Percentiles rank a stretch among this genome's conserved stretches.
phyloP scores from a whole-genome alignment of 1,140 invertebrate genomes.

The Palaemon carinicauda region DNA sequence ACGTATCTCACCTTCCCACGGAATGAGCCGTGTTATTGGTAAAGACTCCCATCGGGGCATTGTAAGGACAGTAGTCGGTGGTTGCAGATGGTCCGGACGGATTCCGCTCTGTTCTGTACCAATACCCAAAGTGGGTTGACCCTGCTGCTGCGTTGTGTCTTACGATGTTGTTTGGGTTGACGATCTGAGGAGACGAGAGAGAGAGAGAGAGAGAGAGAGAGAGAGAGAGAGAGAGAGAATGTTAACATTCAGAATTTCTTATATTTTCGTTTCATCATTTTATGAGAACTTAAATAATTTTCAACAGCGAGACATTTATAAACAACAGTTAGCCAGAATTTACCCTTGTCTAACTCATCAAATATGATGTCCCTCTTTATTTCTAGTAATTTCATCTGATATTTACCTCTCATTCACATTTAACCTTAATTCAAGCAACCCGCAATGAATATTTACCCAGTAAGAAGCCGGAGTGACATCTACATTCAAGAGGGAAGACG shows the following conservation, averaged over 20 bases:
- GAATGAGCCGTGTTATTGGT: slow-evolving; percentile 51
- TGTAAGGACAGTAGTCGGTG: slow-evolving; percentile 39
- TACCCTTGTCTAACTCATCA: too few species aligned
- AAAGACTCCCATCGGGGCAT: slow-evolving; percentile 48
- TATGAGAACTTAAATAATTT: too few species aligned
- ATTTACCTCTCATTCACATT: too few species aligned
- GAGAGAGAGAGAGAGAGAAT: too few species aligned
- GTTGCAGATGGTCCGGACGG: slow-evolving; percentile 46
- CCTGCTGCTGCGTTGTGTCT: slow-evolving; percentile 54
- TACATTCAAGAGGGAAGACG: slow-evolving; percentile 48
- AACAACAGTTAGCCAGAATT: too few species aligned
- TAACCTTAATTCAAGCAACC: too few species aligned
- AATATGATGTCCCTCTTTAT: too few species aligned
- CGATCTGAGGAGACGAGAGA: neutral
- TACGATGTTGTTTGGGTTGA: slow-evolving; percentile 36
- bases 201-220: too few species aligned
- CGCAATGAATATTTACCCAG: slow-evolving; percentile 12
- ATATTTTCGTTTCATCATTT: too few species aligned
- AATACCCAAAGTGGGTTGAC: slow-evolving; percentile 50
- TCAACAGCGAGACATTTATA: too few species aligned
- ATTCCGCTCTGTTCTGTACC: slow-evolving; percentile 42
- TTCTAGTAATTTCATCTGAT: too few species aligned
- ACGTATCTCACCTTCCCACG: slow-evolving; percentile 20
- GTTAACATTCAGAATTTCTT: too few species aligned
- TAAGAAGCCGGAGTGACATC: slow-evolving; percentile 49